Conservation (phyloP, 1,140 invertebrate species). For the Drosophila bocqueti region DNA sequence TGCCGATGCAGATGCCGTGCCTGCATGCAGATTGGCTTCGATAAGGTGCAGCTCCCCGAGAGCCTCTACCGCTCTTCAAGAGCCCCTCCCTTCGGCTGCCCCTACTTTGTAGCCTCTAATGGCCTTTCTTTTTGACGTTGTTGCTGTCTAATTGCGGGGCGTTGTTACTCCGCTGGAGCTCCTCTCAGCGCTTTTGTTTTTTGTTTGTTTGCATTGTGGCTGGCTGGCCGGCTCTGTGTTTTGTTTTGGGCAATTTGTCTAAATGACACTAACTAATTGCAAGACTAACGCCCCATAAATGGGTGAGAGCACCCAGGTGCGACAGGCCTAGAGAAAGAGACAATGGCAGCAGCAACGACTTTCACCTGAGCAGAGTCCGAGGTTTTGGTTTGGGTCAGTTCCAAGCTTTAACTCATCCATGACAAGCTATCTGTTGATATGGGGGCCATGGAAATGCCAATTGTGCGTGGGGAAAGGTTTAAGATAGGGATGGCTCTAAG, state of each 20-base stretch:
- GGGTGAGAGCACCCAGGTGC: conserved; percentile 37
- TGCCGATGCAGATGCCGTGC: conserved; percentile 41
- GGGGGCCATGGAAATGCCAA: conserved; percentile 5
- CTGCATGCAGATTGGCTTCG: conserved; percentile 58
- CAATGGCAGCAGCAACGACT: conserved; percentile 59
- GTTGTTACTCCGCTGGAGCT: conserved; percentile 56
- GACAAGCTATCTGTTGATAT: conserved; percentile 8
- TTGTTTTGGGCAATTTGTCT: conserved; percentile 75
- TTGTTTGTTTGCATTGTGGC: conserved; percentile 39
- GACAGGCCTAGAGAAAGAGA: conserved; percentile 21
- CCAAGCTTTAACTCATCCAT: conserved; percentile 25
- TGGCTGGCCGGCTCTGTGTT: conserved; percentile 28
- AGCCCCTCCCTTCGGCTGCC: neutral
- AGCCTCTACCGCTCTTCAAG: neutral
- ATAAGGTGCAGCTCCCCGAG: conserved; percentile 38
- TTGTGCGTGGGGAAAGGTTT: conserved; percentile 19
- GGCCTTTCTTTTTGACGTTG: conserved; percentile 78
- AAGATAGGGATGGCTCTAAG: neutral
- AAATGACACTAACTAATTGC: conserved; percentile 82
- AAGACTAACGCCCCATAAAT: conserved; percentile 80
- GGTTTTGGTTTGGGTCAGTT: conserved; percentile 28
- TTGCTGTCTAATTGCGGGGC: conserved; percentile 61
- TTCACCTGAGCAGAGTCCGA: conserved; percentile 50
- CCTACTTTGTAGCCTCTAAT: conserved; percentile 51
- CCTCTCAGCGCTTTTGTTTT: conserved; percentile 44